Evolutionary conservation across 2,113 vertebrate species (phyloP), one percentile per base, ranked within the genome.

Genomic region (Pampusana beccarii): DNA sequence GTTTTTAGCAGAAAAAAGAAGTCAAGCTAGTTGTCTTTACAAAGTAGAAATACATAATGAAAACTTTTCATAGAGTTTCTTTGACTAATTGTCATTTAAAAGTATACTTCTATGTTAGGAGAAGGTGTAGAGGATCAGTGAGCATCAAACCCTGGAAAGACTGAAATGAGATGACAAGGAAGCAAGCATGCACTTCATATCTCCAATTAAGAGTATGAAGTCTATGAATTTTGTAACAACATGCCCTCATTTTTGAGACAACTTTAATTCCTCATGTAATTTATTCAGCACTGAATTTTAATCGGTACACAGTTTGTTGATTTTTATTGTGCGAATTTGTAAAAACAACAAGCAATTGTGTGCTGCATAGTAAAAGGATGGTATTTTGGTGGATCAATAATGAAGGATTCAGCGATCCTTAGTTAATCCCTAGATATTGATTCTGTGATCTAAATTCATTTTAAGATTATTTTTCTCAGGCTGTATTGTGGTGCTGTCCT

Each of bases 401-500:
- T 90, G 91, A 82, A 91, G 88, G 94, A 96, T 97, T 97, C 96
- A 94, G 86, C 94, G 97, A 97, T 97, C 91, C 79, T 97, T 96
- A 94, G 64, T 96, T 96, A 97, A 97, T 97, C 65, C 84, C 60
- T 57, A 89, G 64, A 19, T 95, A 97, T 97, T 2, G 90, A 97
- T 95, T 98, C 92, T 34, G 12, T 94, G 77, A 96, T 97, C 87
- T 95, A 92, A 96, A 97, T 97, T 98, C 93, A 97, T 96, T 98
- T 97, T 89, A 96, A 95, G 96, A 93, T 97, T 81, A 96, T 96
- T 97, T 97, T 97, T 94, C 94, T 95, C 70, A 87, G 33, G 31
- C 88, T 86, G 25, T 79, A n/a, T 61, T 89, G 61, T 80, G 82
- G 51, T 51, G 33, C 50, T 82, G 73, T 90, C 81, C 51, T 80